Base-by-base conservation (phyloP, 2,888 invertebrate genomes). In the Cheilosia impressa region DNA sequence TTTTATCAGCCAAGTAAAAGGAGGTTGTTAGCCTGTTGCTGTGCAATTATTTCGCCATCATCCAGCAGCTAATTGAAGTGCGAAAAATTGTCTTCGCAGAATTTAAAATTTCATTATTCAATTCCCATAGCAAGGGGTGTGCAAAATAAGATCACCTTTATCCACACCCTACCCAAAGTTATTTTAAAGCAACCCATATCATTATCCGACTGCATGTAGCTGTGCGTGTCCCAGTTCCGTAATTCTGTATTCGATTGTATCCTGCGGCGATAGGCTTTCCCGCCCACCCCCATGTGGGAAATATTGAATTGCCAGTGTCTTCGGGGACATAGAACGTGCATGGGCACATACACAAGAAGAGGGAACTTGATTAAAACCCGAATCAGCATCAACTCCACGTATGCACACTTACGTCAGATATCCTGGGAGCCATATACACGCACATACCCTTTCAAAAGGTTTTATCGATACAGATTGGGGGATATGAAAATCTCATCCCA, bases 341-440 rank as follows among this genome's bases (percentile, higher is more conserved):
- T 66, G 34, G 5, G 50, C 65, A 69, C 62, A 77, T 60, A 53
- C 60, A 72, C 58, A 41, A 52, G 47, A 4, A 50, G 62, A 72
- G 71, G 52, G 41, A 85, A 85, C 47, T 85, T 81, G 85, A 85
- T 85, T 85, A 81, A 85, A 81, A 77, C 66, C 76, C 57, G 76
- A 81, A 72, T 81, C 76, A 77, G 77, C 62, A 45, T 47, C 81
- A 69, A 55, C 62, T 69, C 43, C n/a, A 53, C 58, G 68, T 78
- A 41, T 55, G 47, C 66, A 77, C 53, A 77, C 82, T 50, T 77
- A 72, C 60, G 72, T 62, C 57, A 72, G 60, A 66, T 72, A 72
- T 66, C 78, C 55, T 78, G 53, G 45, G 55, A 78, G 47, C 58
- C 4, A 52, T 53, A 66, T 47, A 47, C 38, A 58, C n/a, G 22